A percentile compares a stretch with the other conserved stretches of the same genome.
These are phyloP conservation scores for Bursaphelenchus okinawaensis DNA, from an alignment of 2,888 invertebrate species.

Conservation along the genomic window DNA sequence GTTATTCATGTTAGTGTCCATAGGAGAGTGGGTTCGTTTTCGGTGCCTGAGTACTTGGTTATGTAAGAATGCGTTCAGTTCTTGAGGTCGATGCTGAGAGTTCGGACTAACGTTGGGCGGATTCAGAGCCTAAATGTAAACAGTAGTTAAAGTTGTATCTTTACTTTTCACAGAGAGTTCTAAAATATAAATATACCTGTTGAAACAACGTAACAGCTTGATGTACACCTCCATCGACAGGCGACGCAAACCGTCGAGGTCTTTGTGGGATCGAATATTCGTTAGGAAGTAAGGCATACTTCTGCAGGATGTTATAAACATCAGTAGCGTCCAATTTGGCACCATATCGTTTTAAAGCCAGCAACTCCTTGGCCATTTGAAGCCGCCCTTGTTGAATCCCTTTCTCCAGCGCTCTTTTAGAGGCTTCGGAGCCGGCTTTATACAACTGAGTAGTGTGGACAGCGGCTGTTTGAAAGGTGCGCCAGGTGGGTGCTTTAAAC, in stretches of 20 bases:
- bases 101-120: constrained; percentile 28
- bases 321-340: constrained; percentile 12
- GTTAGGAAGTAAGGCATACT: constrained; percentile 24
- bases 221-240: constrained; percentile 7
- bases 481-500: constrained; percentile 41
- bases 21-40: constrained; percentile 45
- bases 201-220: constrained; percentile 46
- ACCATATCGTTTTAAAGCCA: constrained; percentile 23
- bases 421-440: constrained; percentile 37
- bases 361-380: constrained; percentile 41
- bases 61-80: constrained; percentile 36
- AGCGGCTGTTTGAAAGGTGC: constrained; percentile 45
- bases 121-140: constrained; percentile 26
- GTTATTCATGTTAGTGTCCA: constrained; percentile 5
- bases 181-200: constrained; percentile 30
- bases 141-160: background rate
- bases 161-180: constrained; percentile 2
- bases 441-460: constrained; percentile 52
- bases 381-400: constrained; percentile 42
- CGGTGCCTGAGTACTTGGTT: constrained; percentile 45
- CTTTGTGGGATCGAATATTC: constrained; percentile 11
- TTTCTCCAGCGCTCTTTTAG: constrained; percentile 39
- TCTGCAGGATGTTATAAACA: constrained; percentile 17
- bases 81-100: constrained; percentile 23
- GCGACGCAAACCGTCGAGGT: constrained; percentile 5